phyloP scores from a whole-genome alignment of 2,797 vertebrate species.

The Scolopax bukidnonensis region DNA sequence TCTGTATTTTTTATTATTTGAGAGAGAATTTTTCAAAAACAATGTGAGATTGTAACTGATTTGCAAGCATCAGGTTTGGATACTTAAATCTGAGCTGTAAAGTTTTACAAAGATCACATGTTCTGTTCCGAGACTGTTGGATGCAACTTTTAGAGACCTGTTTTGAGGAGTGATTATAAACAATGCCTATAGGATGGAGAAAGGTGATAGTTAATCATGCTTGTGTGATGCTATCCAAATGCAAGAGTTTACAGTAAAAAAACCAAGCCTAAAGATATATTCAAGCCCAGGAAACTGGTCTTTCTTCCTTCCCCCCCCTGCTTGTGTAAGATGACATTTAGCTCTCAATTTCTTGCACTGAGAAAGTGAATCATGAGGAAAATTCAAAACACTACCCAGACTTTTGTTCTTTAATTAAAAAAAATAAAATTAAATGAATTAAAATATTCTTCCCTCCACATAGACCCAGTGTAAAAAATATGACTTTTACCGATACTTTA shows the following conservation, averaged over 20 bases:
- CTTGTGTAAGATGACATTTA: not conserved
- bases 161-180: not conserved
- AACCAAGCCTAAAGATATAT: not conserved
- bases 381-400: not conserved
- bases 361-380: not conserved
- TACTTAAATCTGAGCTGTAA: not conserved
- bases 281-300: not conserved
- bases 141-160: not conserved
- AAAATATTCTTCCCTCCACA: not conserved
- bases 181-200: not conserved
- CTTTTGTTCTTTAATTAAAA: not conserved
- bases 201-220: not conserved
- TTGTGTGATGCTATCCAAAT: not conserved
- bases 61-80: not conserved
- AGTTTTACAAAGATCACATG: not conserved
- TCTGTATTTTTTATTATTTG: not conserved
- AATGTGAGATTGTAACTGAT: not conserved
- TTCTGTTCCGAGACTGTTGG: not conserved
- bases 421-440: not conserved
- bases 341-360: not conserved
- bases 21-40: not conserved
- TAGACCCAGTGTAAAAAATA: not conserved
- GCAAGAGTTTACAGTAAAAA: not conserved
- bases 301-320: not conserved
- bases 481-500: not conserved